Evolutionary conservation across 2,797 vertebrate genomes (phyloP).

Genomic region (Lepus oiostolus): DNA sequence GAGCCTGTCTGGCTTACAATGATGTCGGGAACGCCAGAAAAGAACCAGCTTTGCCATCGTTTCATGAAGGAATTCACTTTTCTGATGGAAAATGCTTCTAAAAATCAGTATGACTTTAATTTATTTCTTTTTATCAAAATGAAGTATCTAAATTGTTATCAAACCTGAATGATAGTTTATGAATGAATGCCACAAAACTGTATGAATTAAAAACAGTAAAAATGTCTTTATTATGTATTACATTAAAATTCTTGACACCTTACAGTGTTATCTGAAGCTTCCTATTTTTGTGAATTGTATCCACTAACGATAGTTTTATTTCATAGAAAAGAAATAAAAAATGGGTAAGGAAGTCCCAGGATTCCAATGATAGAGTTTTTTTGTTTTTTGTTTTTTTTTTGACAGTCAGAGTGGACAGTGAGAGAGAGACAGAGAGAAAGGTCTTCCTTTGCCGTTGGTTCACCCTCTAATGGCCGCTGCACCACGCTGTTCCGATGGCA

Average conservation of each 20-base stretch:
- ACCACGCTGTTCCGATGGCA: too few species aligned
- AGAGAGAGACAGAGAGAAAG: too few species aligned
- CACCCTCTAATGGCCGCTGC: too few species aligned
- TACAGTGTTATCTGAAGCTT: neutral
- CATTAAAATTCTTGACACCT: conserved; percentile 58
- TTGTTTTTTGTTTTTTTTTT: too few species aligned
- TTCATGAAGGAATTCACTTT: conserved; percentile 98
- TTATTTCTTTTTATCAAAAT: conserved; percentile 34
- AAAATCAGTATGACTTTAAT: conserved; percentile 94
- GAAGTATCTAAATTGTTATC: neutral
- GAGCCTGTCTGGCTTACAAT: conserved; percentile 99
- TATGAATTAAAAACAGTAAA: conserved; percentile 47
- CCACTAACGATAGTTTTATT: conserved; percentile 44
- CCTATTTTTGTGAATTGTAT: conserved; percentile 6
- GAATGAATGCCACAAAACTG: neutral
- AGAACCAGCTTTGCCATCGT: conserved; percentile 97
- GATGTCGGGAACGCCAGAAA: conserved; percentile 97
- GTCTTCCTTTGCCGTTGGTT: too few species aligned
- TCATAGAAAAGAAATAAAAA: conserved; percentile 41
- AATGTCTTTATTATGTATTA: conserved; percentile 25
- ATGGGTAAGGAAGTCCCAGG: neutral
- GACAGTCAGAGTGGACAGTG: too few species aligned
- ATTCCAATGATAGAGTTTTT: conserved; percentile 27
- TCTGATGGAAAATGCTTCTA: conserved; percentile 98
- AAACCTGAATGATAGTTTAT: neutral